These are phyloP conservation scores for Lasioglossum albipes DNA, from an alignment of 1,140 invertebrate species.

Conservation along the genomic window DNA sequence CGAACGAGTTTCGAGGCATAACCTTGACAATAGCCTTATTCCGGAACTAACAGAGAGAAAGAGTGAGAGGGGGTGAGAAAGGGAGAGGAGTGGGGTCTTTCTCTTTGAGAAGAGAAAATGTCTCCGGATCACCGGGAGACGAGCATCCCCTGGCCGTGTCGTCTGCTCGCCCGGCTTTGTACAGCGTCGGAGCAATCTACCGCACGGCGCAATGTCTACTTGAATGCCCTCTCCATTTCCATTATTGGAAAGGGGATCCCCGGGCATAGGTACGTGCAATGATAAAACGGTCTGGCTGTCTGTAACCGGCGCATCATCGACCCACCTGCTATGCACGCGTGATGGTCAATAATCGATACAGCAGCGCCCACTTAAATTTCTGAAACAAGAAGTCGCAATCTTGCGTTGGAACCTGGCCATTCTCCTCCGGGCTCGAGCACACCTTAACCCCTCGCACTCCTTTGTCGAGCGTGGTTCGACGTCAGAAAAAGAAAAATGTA, in stretches of 20 bases:
- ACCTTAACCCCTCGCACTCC: too few relatives aligned
- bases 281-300: constrained; percentile 8
- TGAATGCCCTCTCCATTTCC: constrained; percentile 58
- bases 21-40: constrained; percentile 48
- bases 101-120: constrained; percentile 31
- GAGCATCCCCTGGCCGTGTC: constrained; percentile 25
- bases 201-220: constrained; percentile 51
- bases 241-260: constrained; percentile 52
- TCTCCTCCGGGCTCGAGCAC: too few relatives aligned
- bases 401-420: too few relatives aligned
- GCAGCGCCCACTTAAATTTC: too few relatives aligned
- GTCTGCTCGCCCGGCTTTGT: constrained; percentile 54
- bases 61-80: too few relatives aligned
- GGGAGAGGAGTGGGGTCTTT: background rate
- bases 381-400: too few relatives aligned
- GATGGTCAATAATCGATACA: background rate
- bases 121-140: constrained; percentile 40
- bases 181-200: constrained; percentile 58
- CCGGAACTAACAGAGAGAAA: background rate
- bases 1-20: constrained; percentile 41
- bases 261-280: background rate
- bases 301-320: background rate
- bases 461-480: too few relatives aligned
- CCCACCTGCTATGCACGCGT: background rate
- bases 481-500: too few relatives aligned